phyloP scores from a whole-genome alignment of 35 echinoderm and acorn worm genomes.

The Amphiura filiformis region DNA sequence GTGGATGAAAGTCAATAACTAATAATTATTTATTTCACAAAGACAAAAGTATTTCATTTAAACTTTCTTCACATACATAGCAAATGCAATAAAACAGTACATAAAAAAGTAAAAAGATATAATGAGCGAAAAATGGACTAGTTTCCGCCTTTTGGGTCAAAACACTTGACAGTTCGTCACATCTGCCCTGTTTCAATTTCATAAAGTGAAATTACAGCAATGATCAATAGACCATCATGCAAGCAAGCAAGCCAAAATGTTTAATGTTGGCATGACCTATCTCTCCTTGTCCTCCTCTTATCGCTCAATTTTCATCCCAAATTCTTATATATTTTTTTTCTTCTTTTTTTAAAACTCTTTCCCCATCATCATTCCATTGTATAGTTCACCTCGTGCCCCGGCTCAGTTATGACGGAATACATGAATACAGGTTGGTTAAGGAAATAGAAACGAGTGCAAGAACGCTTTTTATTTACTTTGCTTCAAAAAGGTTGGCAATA shows the following conservation, averaged over 20 bases:
- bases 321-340: background rate
- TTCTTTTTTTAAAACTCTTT: background rate
- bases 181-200: constrained; percentile 77
- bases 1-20: too few relatives aligned
- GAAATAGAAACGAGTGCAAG: constrained; percentile 27
- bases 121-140: too few relatives aligned
- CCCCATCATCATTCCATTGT: too few relatives aligned
- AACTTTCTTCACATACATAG: too few relatives aligned
- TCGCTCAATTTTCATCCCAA: constrained; percentile 4
- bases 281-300: too few relatives aligned
- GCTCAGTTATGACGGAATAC: constrained; percentile 42
- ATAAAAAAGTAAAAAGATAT: too few relatives aligned
- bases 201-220: constrained; percentile 46
- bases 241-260: constrained; percentile 31
- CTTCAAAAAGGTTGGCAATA: background rate
- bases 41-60: too few relatives aligned
- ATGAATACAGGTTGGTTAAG: constrained; percentile 29
- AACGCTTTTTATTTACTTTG: constrained; percentile 5
- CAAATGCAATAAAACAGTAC: too few relatives aligned
- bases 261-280: constrained; percentile 21
- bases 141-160: background rate
- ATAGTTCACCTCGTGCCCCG: background rate
- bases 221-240: constrained; percentile 41
- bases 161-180: constrained; percentile 52
- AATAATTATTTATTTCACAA: too few relatives aligned